Base-by-base conservation (phyloP, 1,140 invertebrate species). In the Galleria mellonella region DNA sequence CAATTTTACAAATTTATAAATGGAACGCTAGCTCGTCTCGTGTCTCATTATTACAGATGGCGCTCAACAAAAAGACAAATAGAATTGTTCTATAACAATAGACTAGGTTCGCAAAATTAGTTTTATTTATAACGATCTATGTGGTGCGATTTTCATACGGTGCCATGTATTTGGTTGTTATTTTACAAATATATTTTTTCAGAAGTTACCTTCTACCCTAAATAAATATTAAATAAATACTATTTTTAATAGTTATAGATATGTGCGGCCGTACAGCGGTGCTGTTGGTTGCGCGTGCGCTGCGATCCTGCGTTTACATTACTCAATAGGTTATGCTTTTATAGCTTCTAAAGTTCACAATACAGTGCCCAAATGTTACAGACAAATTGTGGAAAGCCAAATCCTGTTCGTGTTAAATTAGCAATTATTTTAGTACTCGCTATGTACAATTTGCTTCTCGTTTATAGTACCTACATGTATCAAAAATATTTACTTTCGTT, bases 121-220 rank as follows among this genome's bases (percentile, higher is more conserved):
- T n/a, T 33, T 36, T 37, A 30, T 30, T 30, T 23, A 13, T 53
- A 53, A 64, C 64, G 55, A 51, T 58, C 69, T 61, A 60, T 51
- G 55, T 77, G 77, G 77, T 82, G 77, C 77, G 71, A 69, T 58
- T 59, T 51, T n/a, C 58, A 58, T 65, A 46, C 56, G 74, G 77
- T 82, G 77, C 77, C 77, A 82, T 82, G 65, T 70, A 46, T 71
- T 79, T 57, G 74, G 77, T 82, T 82, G 77, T 82, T 76, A 64
- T 51, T 65, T 72, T 62, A 67, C 55, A 61, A 44, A 54, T 51
- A 47, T 61, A 53, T 63, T 72, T 70, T 72, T 58, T 53, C 47
- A 50, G 62, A 59, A 59, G 72, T 72, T 72, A 71, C 64, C 68
- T 64, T 63, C 52, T 2, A 23, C 17, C 17, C 47, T 43, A 52